Base-by-base conservation (phyloP, 2,888 invertebrate species). In the Metellina segmentata region DNA sequence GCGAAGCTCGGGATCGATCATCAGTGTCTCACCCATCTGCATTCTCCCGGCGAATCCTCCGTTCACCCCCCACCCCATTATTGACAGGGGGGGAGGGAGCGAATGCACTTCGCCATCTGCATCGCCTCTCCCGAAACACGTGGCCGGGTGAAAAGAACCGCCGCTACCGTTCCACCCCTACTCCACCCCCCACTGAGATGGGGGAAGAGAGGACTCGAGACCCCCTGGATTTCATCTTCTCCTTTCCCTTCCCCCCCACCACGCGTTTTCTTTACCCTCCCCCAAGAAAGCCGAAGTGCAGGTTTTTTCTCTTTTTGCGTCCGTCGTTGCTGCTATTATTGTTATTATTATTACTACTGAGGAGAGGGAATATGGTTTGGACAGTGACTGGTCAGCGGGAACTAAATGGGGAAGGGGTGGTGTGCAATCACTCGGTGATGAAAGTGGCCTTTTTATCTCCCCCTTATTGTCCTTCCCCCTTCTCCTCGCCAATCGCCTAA, bases 1-100 rank as follows among this genome's bases (percentile, higher is more conserved):
- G 34, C 75, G 71, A 77, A 61, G 11, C n/a, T 20, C 77, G 81
- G 81, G 90, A 90, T 90, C 90, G 90, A 90, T 90, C 82, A 85
- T 83, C 61, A 51, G 78, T 85, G 81, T 90, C 85, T 85, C 81
- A n/a, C 90, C 79, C 85, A 85, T 90, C 90, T 85, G 85, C 81
- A 81, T 82, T 51, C 89, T 77, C 71, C 82, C 77, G 70, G 72
- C 85, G 72, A 72, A 70, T n/a, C 83, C 52, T 8, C 72, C 87
- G 34, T 71, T 74, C 48, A 1, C 78, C 78, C 81, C 51, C 69
- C 81, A 7, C 83, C 74, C 11, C 61, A 49, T 82, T 78, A 71
- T 61, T 85, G 83, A 74, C 75, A 81, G 51, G 82, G 52, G 75
- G 19, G 13, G 75, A 19, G 87, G 16, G 69, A 19, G 75, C 51